These are phyloP conservation scores for Holotrichia oblita DNA, from an alignment of 1,140 invertebrate species.

Conservation along the genomic window DNA sequence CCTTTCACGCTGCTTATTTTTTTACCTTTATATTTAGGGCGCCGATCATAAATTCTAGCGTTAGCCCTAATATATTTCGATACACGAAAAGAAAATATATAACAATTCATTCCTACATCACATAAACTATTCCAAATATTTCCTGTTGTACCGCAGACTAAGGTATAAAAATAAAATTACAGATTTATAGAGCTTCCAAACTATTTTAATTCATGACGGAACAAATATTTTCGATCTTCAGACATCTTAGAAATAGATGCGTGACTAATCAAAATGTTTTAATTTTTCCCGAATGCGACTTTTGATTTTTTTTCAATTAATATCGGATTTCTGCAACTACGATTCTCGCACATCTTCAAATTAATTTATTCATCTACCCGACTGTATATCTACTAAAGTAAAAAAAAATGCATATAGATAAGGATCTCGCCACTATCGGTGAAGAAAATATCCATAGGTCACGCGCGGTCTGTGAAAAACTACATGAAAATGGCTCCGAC, in stretches of 20 bases:
- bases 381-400: neutral
- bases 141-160: neutral
- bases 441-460: slow-evolving; percentile 29
- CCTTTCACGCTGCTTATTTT: too few relatives aligned
- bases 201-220: slow-evolving; percentile 23
- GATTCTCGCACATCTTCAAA: neutral
- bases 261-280: neutral
- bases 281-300: neutral
- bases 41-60: too few relatives aligned
- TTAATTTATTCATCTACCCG: slow-evolving; percentile 22
- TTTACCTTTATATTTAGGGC: too few relatives aligned
- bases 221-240: neutral
- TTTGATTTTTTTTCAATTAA: neutral
- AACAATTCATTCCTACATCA: too few relatives aligned
- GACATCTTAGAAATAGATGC: neutral
- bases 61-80: too few relatives aligned
- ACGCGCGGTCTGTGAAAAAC: slow-evolving; percentile 27
- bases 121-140: neutral
- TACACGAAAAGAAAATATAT: too few relatives aligned
- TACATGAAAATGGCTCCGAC: slow-evolving; percentile 2
- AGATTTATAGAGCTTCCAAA: neutral
- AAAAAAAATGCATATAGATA: neutral
- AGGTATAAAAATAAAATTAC: neutral
- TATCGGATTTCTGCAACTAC: neutral
- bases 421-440: neutral